Conservation (phyloP, 2,113 vertebrate genomes). For the Xiphias gladius region DNA sequence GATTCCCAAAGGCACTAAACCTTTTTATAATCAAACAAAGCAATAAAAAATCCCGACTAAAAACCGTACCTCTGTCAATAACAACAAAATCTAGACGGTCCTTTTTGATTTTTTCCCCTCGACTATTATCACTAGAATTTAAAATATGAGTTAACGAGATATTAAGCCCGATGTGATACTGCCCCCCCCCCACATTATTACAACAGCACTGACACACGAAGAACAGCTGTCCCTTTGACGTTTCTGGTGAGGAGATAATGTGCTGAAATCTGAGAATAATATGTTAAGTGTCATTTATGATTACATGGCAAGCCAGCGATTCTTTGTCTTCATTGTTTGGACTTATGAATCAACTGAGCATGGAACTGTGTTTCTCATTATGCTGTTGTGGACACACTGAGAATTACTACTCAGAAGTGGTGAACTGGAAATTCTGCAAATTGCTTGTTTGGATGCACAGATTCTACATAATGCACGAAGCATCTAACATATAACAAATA, state of each 20-base stretch:
- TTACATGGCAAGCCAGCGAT: conserved; percentile 35
- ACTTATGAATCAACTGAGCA: conserved; percentile 48
- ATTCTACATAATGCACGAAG: conserved; percentile 70
- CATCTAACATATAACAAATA: conserved; percentile 55
- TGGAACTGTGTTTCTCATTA: conserved; percentile 52
- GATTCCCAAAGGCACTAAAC: conserved; percentile 45
- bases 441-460: conserved; percentile 67
- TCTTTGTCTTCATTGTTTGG: conserved; percentile 47
- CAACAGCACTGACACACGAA: conserved; percentile 21
- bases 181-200: conserved; percentile 6
- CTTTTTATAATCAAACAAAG: conserved; percentile 51
- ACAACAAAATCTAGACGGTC: conserved; percentile 31
- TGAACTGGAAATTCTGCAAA: conserved; percentile 67
- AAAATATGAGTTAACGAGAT: conserved; percentile 28
- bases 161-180: conserved; percentile 30
- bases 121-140: conserved; percentile 20
- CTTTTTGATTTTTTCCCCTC: neutral
- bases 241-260: conserved; percentile 34
- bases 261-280: conserved; percentile 42
- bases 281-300: conserved; percentile 43
- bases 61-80: conserved; percentile 29
- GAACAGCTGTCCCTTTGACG: conserved; percentile 26
- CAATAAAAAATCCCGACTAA: conserved; percentile 44
- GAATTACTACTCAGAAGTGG: conserved; percentile 51
- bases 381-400: conserved; percentile 43